Evolutionary conservation across 2,113 vertebrate genomes (phyloP).

Genomic region (Sebastes schlegelii): DNA sequence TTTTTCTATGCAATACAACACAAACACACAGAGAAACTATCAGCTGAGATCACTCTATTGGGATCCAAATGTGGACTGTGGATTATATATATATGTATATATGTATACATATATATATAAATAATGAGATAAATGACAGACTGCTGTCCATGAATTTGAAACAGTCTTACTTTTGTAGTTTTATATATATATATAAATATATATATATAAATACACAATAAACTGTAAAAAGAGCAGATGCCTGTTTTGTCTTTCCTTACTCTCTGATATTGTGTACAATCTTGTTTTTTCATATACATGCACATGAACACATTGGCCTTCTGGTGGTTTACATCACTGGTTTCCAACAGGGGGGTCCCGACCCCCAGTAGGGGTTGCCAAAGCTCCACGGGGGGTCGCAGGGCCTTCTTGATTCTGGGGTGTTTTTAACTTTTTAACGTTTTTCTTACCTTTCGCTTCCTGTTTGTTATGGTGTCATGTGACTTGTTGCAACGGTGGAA

Average conservation of each 20-base stretch:
- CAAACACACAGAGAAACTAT: slow-evolving; percentile 79
- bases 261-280: slow-evolving; percentile 7
- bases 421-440: too few relatives aligned
- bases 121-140: slow-evolving; percentile 82
- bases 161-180: slow-evolving; percentile 99
- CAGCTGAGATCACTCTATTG: slow-evolving; percentile 89
- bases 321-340: background rate
- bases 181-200: slow-evolving; percentile 84
- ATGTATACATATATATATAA: slow-evolving; percentile 62
- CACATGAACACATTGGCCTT: background rate
- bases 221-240: slow-evolving; percentile 84
- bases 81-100: slow-evolving; percentile 72
- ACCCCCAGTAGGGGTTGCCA: too few relatives aligned
- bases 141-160: slow-evolving; percentile 95
- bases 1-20: slow-evolving; percentile 99
- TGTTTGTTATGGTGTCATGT: too few relatives aligned
- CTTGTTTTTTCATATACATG: background rate
- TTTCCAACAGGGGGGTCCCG: background rate
- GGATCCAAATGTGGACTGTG: slow-evolving; percentile 92
- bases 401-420: too few relatives aligned
- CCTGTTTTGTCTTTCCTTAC: slow-evolving; percentile 17
- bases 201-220: slow-evolving; percentile 88
- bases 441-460: too few relatives aligned
- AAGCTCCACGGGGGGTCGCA: too few relatives aligned
- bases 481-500: too few relatives aligned